A percentile compares a stretch with the other conserved stretches of the same genome.
phyloP scores from a whole-genome alignment of 2,113 vertebrate species.

The Okapia johnstoni region DNA sequence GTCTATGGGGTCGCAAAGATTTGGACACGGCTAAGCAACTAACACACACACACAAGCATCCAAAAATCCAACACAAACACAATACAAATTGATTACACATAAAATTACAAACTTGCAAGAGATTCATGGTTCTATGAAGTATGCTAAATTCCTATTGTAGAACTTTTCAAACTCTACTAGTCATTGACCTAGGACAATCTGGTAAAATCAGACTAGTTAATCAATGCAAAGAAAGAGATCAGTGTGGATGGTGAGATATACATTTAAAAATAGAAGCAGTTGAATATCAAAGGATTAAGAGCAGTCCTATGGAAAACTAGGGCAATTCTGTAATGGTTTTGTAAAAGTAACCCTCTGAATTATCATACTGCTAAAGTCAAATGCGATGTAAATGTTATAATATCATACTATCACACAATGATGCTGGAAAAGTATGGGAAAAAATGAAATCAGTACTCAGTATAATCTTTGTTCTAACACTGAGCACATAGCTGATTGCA shows the following conservation, averaged over 20 bases:
- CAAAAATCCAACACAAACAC: neutral
- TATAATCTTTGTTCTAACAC: neutral
- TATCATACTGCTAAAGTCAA: neutral
- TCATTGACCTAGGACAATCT: neutral
- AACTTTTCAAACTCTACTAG: neutral
- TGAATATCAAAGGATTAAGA: neutral
- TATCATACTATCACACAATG: neutral
- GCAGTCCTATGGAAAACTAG: neutral
- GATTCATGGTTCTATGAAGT: neutral
- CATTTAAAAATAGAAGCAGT: neutral
- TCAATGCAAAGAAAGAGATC: neutral
- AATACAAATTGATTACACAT: neutral
- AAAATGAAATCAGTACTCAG: neutral
- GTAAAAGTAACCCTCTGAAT: neutral
- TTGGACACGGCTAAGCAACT: rapidly evolving
- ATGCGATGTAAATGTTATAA: neutral
- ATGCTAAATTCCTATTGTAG: neutral
- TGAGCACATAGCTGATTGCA: neutral
- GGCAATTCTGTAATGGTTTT: neutral
- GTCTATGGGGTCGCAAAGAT: rapidly evolving
- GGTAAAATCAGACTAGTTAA: neutral
- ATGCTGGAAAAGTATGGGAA: neutral
- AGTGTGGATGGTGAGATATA: neutral
- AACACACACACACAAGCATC: neutral
- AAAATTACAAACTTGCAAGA: neutral